Evolutionary conservation across 2,888 invertebrate species (phyloP), one percentile per base, ranked within the genome.

Genomic region (Aspidiotus destructor): DNA sequence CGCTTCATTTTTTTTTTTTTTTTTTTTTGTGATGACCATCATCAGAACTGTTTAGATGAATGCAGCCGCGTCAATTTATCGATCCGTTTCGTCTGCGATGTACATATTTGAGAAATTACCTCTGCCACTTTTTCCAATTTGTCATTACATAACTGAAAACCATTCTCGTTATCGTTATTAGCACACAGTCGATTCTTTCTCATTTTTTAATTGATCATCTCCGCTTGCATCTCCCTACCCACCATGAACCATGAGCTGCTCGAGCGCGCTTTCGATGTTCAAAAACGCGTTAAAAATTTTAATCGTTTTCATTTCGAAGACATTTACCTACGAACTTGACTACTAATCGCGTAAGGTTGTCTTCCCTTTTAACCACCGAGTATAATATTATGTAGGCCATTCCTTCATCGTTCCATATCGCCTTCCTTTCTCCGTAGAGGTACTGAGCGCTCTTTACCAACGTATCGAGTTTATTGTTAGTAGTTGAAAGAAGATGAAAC

Each of bases 81-180:
- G n/a, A 48, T 48, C 6, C 6, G 48, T 28, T 28, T 28, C 28
- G 28, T 28, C 48, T 13, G 48, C n/a, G 48, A 3, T 48, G 48
- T 11, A n/a, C n/a, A 48, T 48, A 48, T 48, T n/a, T 48, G 48
- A 48, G 48, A 48, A 48, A 48, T 48, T 48, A n/a, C 28, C 48
- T 48, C 48, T 48, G 48, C 48, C 48, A 48, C 48, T 48, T n/a
- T 48, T 48, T 48, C 48, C n/a, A 48, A 48, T 48, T 48, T 48
- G 48, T 48, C 48, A 48, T 48, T 48, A 48, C 48, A 48, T 48
- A 48, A 48, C 48, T 11, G 48, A 48, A n/a, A 48, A n/a, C 48
- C 48, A 6, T 13, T n/a, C 48, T n/a, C 48, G 48, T 48, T 48
- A 11, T 48, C 48, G 48, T 48, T 48, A 48, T 48, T 48, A 48